A percentile compares a stretch with the other conserved stretches of the same genome.
Evolutionary conservation across 2,113 vertebrate species (phyloP).

Genomic region (Onychostruthus taczanowskii): DNA sequence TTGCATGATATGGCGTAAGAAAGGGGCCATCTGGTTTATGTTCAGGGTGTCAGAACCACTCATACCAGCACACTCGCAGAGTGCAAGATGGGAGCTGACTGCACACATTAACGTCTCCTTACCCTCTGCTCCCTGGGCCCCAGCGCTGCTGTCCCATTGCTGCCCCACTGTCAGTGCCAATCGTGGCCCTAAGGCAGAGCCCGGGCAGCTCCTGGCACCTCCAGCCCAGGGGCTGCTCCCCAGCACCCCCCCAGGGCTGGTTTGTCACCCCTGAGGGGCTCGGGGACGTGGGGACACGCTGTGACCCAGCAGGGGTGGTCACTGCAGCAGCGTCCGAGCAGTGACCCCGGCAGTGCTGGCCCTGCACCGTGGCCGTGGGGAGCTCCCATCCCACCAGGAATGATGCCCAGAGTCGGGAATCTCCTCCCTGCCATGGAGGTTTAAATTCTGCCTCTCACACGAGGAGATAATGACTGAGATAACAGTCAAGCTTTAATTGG

Average conservation of each 20-base stretch:
- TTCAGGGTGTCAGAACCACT: constrained; percentile 70
- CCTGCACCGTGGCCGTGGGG: neutral
- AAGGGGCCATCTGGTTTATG: constrained; percentile 69
- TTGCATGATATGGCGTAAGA: constrained; percentile 65
- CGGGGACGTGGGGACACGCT: accelerated
- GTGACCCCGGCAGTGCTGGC: neutral
- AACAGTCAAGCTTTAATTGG: neutral
- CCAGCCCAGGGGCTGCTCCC: neutral
- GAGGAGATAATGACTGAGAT: neutral
- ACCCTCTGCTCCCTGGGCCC: constrained; percentile 40
- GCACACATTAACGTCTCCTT: constrained; percentile 51
- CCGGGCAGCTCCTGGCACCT: neutral
- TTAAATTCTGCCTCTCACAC: neutral
- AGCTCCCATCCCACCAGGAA: neutral
- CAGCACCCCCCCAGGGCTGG: neutral
- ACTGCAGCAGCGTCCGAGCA: too few species aligned
- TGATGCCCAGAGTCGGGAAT: neutral
- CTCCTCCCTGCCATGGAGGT: neutral
- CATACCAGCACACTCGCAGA: constrained; percentile 40
- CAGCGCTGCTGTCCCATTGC: constrained; percentile 32
- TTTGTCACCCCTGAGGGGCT: neutral
- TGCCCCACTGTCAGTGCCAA: neutral
- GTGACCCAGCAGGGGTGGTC: neutral
- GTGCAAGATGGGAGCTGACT: constrained; percentile 53
- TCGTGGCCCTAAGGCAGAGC: neutral